Evolutionary conservation across 2,888 invertebrate genomes (phyloP).

Genomic region (Trichopoda pennipes): DNA sequence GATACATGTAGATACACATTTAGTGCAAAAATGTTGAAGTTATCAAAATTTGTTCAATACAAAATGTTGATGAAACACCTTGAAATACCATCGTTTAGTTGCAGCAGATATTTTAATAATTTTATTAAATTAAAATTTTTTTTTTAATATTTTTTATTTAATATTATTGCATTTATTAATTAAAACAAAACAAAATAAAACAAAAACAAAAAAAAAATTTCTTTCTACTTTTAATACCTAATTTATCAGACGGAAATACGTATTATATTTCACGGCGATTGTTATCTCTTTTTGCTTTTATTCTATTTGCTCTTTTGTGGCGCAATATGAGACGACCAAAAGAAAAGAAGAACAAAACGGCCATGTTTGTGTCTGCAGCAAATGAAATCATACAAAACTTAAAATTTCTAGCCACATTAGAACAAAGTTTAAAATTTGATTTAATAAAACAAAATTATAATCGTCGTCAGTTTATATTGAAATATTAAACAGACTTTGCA

Average conservation of each 20-base stretch:
- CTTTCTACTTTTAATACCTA: not conserved
- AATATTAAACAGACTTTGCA: constrained; percentile 48
- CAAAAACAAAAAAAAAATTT: no score
- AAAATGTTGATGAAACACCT: no score
- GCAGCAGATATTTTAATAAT: no score
- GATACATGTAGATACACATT: no score
- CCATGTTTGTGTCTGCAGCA: not conserved
- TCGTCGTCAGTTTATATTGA: not conserved
- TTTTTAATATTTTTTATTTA: not conserved
- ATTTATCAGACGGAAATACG: constrained; percentile 25
- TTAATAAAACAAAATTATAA: not conserved
- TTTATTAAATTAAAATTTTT: not conserved
- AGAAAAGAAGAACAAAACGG: not conserved
- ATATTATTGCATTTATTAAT: not conserved
- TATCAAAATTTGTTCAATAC: no score
- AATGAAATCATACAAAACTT: not conserved
- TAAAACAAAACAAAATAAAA: no score
- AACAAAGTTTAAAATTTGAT: constrained; percentile 19
- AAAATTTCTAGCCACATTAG: constrained; percentile 7
- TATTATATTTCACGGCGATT: constrained; percentile 2
- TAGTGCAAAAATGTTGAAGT: no score
- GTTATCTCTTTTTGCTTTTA: not conserved
- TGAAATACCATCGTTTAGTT: no score
- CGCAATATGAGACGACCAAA: constrained; percentile 15
- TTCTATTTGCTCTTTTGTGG: constrained; percentile 7